phyloP scores from a whole-genome alignment of 2,888 invertebrate genomes.

The Leucoptera coffeella region DNA sequence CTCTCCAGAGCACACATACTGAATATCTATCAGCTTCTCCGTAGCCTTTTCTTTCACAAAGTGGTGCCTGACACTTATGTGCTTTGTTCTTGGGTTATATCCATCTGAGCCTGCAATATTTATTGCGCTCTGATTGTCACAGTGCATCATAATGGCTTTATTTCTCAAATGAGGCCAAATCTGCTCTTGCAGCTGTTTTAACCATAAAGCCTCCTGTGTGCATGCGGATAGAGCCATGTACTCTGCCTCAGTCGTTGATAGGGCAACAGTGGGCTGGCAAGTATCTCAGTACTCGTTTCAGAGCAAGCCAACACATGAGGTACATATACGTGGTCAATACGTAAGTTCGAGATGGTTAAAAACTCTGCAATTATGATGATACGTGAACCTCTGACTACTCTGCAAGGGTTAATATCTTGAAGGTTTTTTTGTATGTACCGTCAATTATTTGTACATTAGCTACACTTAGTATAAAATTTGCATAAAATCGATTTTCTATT shows the following conservation, averaged over 20 bases:
- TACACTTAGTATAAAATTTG: too few species aligned
- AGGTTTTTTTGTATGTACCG: background rate
- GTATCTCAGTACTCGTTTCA: too few species aligned
- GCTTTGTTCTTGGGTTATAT: slow-evolving; percentile 9
- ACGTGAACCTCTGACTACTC: slow-evolving; percentile 6
- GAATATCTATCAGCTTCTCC: too few species aligned
- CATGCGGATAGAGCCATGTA: slow-evolving; percentile 10
- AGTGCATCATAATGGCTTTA: slow-evolving; percentile 8
- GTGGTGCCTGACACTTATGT: slow-evolving; percentile 9
- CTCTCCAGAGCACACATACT: too few species aligned
- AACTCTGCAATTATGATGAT: too few species aligned
- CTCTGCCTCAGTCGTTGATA: slow-evolving; percentile 10
- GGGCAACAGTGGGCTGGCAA: slow-evolving; percentile 9
- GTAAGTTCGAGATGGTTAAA: too few species aligned
- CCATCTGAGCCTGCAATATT: slow-evolving; percentile 8
- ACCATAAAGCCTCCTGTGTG: slow-evolving; percentile 8
- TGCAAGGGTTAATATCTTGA: slow-evolving; percentile 1
- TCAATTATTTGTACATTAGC: too few species aligned
- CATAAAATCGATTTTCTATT: too few species aligned
- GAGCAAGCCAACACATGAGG: too few species aligned
- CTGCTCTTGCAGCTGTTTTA: slow-evolving; percentile 6
- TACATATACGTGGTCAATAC: too few species aligned
- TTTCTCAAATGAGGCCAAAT: slow-evolving; percentile 5
- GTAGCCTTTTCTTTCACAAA: slow-evolving; percentile 9
- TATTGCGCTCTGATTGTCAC: slow-evolving; percentile 10